phyloP scores from a whole-genome alignment of 2,888 invertebrate species.

The Gasteruption jaculator region DNA sequence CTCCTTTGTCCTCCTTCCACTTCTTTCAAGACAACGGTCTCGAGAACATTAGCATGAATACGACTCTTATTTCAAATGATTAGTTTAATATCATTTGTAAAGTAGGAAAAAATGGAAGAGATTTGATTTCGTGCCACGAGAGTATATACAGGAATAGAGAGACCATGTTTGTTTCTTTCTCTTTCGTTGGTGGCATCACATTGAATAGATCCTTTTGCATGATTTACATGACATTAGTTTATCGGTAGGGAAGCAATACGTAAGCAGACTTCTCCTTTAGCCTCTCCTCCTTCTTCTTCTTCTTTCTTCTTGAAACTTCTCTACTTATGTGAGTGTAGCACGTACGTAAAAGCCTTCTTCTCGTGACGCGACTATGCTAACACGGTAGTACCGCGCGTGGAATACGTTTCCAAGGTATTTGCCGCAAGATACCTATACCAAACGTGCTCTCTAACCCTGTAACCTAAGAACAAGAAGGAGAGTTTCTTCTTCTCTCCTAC shows the following conservation, averaged over 20 bases:
- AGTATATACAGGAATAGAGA: no score
- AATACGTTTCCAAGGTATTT: conserved; percentile 37
- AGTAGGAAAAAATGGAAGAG: no score
- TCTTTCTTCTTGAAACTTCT: background rate
- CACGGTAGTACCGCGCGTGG: conserved; percentile 41
- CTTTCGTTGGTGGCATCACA: conserved; percentile 23
- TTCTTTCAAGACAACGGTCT: no score
- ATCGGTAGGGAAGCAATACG: conserved; percentile 18
- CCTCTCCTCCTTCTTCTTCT: conserved; percentile 2
- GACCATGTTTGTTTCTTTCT: no score
- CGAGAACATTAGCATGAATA: no score
- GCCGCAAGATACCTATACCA: no score
- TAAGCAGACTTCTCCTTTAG: conserved; percentile 13
- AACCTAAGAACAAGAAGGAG: no score
- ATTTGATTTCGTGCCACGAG: no score
- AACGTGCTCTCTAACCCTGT: no score
- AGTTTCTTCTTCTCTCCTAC: no score
- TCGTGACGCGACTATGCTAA: conserved; percentile 47
- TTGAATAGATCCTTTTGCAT: conserved; percentile 34
- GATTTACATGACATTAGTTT: conserved; percentile 34
- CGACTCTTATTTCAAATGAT: background rate
- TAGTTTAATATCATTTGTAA: conserved; percentile 11
- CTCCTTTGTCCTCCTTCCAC: no score
- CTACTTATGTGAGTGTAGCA: background rate
- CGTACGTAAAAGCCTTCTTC: conserved; percentile 22